These are phyloP conservation scores for Micronycteris hirsuta DNA, from an alignment of 2,113 vertebrate species.

Conservation along the genomic window DNA sequence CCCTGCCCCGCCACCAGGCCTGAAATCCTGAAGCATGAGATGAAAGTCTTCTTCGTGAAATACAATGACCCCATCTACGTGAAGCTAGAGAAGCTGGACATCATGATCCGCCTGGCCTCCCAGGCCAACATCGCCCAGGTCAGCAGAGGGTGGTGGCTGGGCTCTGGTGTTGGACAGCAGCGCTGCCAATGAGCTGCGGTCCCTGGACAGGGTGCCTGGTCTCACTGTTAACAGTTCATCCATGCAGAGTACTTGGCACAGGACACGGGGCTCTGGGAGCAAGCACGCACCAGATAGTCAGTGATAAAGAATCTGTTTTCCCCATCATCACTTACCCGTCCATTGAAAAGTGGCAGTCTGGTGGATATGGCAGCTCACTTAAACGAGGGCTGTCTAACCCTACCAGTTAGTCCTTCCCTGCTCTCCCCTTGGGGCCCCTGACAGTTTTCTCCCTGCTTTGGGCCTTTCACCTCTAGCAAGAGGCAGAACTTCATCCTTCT, in stretches of 20 bases:
- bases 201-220: not conserved
- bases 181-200: not conserved
- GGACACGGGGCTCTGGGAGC: not conserved
- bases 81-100: slow-evolving; percentile 98
- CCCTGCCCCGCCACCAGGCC: slow-evolving; percentile 79
- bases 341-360: not conserved
- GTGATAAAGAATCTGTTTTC: not conserved
- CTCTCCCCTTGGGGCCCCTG: not conserved
- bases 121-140: slow-evolving; percentile 99
- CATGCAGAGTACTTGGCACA: not conserved
- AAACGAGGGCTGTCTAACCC: not conserved
- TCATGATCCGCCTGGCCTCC: slow-evolving; percentile 98
- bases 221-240: not conserved
- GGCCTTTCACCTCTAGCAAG: not conserved
- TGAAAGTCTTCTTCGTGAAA: slow-evolving; percentile 99
- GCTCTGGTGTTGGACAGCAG: not conserved
- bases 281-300: not conserved
- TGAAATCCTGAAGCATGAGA: slow-evolving; percentile 97
- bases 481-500: not conserved
- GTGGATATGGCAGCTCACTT: not conserved
- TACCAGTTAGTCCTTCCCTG: not conserved
- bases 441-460: not conserved
- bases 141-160: not conserved
- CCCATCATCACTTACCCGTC: not conserved
- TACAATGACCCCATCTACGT: slow-evolving; percentile 99